phyloP scores from a whole-genome alignment of 1,140 invertebrate genomes.

The Triops cancriformis region DNA sequence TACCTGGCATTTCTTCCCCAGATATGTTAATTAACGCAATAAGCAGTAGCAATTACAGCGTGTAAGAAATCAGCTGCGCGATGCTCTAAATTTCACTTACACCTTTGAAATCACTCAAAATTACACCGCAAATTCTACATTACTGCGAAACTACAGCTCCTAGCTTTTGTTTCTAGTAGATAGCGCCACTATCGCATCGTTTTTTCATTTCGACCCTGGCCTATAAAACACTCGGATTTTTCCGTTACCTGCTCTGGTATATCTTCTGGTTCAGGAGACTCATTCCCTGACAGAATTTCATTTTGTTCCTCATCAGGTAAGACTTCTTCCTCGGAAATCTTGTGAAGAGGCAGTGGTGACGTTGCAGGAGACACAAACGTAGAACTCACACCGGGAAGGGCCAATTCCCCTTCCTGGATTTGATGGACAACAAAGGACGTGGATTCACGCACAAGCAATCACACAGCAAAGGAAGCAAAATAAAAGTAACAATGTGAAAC shows the following conservation, averaged over 20 bases:
- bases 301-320: neutral
- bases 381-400: conserved; percentile 16
- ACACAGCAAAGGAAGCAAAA: conserved; percentile 20
- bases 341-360: conserved; percentile 15
- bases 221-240: neutral
- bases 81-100: too few species aligned
- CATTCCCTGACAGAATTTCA: neutral
- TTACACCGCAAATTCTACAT: too few species aligned
- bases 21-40: neutral
- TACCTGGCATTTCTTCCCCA: neutral
- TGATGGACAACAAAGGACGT: neutral
- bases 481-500: conserved; percentile 7
- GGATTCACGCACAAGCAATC: neutral
- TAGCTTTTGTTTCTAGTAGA: too few species aligned
- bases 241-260: neutral
- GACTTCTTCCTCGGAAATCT: conserved; percentile 1
- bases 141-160: too few species aligned
- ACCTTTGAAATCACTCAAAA: too few species aligned
- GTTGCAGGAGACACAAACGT: conserved; percentile 16
- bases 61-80: too few species aligned
- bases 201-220: neutral
- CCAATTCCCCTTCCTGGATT: conserved; percentile 19
- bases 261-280: neutral
- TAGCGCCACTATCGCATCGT: neutral
- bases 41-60: neutral